phyloP scores from a whole-genome alignment of 2,797 vertebrate species.

The Octomys mimax region DNA sequence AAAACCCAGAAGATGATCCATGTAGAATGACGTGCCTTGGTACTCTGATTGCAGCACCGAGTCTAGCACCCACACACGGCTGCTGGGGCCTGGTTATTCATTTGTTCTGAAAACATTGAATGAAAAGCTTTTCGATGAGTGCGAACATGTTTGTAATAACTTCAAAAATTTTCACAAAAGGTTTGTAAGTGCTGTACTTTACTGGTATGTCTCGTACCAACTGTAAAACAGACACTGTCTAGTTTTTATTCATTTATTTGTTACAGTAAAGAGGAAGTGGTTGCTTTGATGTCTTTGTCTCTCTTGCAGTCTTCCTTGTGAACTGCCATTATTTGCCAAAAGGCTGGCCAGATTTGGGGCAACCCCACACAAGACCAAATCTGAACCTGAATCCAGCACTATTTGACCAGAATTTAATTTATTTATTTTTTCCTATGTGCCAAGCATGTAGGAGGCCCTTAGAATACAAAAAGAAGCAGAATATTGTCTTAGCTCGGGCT shows the following conservation, averaged over 20 bases:
- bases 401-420: background rate
- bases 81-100: background rate
- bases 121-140: background rate
- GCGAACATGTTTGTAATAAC: background rate
- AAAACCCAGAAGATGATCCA: background rate
- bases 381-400: background rate
- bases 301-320: background rate
- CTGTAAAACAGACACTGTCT: background rate
- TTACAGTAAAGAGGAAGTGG: background rate
- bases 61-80: background rate
- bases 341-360: background rate
- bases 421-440: background rate
- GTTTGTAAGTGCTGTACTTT: background rate
- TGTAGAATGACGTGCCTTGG: background rate
- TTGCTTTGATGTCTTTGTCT: background rate
- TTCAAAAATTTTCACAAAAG: background rate
- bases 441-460: background rate
- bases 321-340: background rate
- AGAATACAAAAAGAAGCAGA: background rate
- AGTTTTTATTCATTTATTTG: background rate
- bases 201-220: background rate
- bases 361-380: background rate
- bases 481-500: background rate
- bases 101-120: conserved; percentile 31
- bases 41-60: background rate